Conservation (phyloP, 2,797 vertebrate species). For the Nyctibius grandis region DNA sequence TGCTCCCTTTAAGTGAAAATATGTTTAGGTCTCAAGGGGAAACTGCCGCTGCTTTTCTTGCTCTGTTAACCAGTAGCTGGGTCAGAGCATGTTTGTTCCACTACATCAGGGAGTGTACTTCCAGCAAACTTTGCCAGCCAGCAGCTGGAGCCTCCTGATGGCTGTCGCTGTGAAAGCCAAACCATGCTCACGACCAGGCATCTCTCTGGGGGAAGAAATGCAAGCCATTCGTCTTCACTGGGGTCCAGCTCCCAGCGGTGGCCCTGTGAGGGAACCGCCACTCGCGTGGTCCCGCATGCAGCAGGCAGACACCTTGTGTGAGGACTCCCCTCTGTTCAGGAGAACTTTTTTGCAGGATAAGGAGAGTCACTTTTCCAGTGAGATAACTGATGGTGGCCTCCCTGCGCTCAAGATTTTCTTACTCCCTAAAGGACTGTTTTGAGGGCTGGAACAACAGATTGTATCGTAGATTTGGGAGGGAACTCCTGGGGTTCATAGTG, state of each 20-base stretch:
- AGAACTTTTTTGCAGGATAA: neutral
- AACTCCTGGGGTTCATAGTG: neutral
- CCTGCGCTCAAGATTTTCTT: neutral
- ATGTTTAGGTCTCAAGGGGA: neutral
- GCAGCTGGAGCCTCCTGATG: neutral
- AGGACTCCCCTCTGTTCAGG: neutral
- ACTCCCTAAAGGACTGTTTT: neutral
- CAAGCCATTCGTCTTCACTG: neutral
- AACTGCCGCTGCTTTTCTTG: neutral
- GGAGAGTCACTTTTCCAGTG: neutral
- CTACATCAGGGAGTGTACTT: neutral
- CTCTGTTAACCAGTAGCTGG: neutral
- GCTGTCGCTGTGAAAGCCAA: neutral
- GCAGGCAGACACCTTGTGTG: neutral
- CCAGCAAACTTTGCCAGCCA: neutral
- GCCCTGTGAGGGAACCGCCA: neutral
- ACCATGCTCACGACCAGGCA: neutral
- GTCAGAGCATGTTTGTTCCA: neutral
- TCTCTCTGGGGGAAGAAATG: neutral
- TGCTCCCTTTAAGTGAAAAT: neutral
- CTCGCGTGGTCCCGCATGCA: accelerated
- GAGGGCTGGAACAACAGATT: neutral
- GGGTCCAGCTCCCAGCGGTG: neutral
- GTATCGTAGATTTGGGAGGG: neutral
- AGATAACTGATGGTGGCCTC: neutral